These are phyloP conservation scores for Hoplodrina blanda DNA, from an alignment of 2,888 invertebrate species.

Conservation along the genomic window DNA sequence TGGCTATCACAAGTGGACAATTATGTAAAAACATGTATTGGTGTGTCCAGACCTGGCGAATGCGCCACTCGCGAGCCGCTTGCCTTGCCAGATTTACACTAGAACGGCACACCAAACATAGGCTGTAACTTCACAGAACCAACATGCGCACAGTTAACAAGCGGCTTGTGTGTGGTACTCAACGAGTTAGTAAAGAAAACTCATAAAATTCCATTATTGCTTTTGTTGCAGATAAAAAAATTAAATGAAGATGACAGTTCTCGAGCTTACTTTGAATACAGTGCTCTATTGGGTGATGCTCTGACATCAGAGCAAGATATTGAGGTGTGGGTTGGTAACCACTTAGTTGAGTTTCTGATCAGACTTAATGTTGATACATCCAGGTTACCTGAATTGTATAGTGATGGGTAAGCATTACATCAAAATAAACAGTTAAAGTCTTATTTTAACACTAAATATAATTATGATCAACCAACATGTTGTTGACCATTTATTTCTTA, in stretches of 20 bases:
- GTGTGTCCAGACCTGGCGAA: not conserved
- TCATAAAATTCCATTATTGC: not conserved
- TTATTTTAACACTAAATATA: not conserved
- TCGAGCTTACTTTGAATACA: conserved; percentile 92
- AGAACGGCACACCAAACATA: no score
- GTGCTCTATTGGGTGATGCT: conserved; percentile 90
- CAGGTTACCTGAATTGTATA: conserved; percentile 90
- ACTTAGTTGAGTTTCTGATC: conserved; percentile 92
- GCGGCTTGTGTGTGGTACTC: no score
- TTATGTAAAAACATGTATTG: not conserved
- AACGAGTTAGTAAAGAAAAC: no score
- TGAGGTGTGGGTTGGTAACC: conserved; percentile 92
- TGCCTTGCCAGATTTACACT: no score
- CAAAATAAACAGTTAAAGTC: not conserved
- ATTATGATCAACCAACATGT: no score
- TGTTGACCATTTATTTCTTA: no score
- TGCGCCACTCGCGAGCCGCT: no score
- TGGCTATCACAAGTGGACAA: no score
- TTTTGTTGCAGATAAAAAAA: conserved; percentile 80
- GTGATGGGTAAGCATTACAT: conserved; percentile 80
- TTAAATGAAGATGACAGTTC: conserved; percentile 89
- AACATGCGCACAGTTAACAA: no score
- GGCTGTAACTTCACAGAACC: no score
- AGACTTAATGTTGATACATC: conserved; percentile 92
- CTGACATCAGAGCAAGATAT: conserved; percentile 90